Conservation (phyloP, 1,140 invertebrate species). For the Drosophila prosaltans region DNA sequence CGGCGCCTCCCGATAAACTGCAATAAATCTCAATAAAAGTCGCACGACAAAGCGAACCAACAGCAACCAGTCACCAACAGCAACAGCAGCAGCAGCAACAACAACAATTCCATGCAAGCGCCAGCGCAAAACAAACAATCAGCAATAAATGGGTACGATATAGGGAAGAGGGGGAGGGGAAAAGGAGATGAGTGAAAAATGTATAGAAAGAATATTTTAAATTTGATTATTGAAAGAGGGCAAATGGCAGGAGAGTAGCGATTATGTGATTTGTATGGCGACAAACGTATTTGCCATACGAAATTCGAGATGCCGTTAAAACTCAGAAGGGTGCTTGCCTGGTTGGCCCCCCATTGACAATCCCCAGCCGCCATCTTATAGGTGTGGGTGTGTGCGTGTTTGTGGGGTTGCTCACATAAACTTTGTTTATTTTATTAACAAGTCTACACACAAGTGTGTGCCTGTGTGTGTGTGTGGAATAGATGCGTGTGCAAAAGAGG, state of each 20-base stretch:
- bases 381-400: conserved; percentile 25
- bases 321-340: background rate
- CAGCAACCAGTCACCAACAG: background rate
- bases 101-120: conserved; percentile 43
- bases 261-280: conserved; percentile 72
- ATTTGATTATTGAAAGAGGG: conserved; percentile 74
- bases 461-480: conserved; percentile 34
- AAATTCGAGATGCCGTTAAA: conserved; percentile 9
- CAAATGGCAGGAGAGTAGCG: conserved; percentile 44
- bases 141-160: conserved; percentile 2
- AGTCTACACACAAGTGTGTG: conserved; percentile 22
- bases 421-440: conserved; percentile 80
- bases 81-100: background rate
- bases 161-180: background rate
- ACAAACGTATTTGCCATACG: conserved; percentile 62
- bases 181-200: conserved; percentile 38
- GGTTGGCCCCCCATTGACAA: background rate
- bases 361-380: conserved; percentile 9
- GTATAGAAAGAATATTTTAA: conserved; percentile 67
- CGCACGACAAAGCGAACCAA: conserved; percentile 45
- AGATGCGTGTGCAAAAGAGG: background rate
- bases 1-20: conserved; percentile 57
- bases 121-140: conserved; percentile 60
- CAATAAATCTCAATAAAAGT: conserved; percentile 78
- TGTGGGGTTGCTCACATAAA: conserved; percentile 56